Conservation (phyloP, 2,888 invertebrate species). For the Hypena proboscidalis region DNA sequence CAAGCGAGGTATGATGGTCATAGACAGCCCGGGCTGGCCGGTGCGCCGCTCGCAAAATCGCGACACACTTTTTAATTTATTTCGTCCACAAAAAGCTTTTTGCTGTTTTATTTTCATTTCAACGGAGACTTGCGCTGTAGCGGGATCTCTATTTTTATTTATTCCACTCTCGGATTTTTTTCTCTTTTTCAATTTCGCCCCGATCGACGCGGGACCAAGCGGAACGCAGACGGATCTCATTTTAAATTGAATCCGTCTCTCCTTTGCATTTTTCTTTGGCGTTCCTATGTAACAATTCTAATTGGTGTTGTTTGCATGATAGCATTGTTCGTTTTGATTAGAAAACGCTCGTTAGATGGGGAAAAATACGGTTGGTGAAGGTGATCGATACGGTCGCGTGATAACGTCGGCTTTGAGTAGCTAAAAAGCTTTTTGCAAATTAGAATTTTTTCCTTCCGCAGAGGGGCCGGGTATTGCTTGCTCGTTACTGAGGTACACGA, state of each 20-base stretch:
- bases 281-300: constrained; percentile 73
- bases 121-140: constrained; percentile 84
- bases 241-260: constrained; percentile 80
- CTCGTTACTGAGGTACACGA: constrained; percentile 18
- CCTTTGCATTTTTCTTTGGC: constrained; percentile 74
- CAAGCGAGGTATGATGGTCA: constrained; percentile 56
- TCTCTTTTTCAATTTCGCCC: constrained; percentile 79
- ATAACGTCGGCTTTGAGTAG: constrained; percentile 63
- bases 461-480: constrained; percentile 32
- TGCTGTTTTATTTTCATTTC: constrained; percentile 83
- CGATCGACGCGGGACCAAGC: constrained; percentile 78
- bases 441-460: constrained; percentile 55
- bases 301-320: constrained; percentile 79
- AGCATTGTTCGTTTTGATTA: constrained; percentile 69
- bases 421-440: constrained; percentile 73
- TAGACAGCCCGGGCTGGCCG: constrained; percentile 49
- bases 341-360: constrained; percentile 58
- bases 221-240: constrained; percentile 82
- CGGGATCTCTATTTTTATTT: constrained; percentile 85
- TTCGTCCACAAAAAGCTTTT: constrained; percentile 83
- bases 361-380: constrained; percentile 50
- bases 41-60: constrained; percentile 73
- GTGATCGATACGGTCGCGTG: constrained; percentile 73
- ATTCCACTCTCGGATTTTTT: constrained; percentile 71
- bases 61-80: constrained; percentile 84